phyloP scores from a whole-genome alignment of 2,113 vertebrate genomes.

The Lipotes vexillifer region DNA sequence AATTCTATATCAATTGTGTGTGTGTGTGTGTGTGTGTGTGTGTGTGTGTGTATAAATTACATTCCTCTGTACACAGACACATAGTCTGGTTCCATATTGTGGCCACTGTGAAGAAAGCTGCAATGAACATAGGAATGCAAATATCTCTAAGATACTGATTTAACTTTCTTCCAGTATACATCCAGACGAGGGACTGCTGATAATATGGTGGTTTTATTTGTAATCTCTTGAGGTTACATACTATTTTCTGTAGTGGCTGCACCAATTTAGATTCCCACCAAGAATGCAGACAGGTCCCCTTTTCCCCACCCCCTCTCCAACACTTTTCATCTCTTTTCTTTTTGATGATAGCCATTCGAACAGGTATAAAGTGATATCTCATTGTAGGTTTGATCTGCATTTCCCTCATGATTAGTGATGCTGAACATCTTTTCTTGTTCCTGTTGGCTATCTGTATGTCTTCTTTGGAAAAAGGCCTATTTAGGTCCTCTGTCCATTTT shows the following conservation, averaged over 20 bases:
- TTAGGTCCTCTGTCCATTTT: neutral
- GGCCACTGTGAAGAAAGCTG: neutral
- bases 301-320: neutral
- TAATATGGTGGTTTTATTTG: neutral
- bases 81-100: neutral
- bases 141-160: neutral
- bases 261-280: neutral
- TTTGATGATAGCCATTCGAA: neutral
- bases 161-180: neutral
- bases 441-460: neutral
- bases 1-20: neutral
- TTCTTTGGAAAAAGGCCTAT: neutral
- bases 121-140: neutral
- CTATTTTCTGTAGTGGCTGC: neutral
- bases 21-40: neutral
- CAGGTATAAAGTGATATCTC: neutral
- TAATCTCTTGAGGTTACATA: neutral
- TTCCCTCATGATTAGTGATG: neutral
- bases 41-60: rapidly evolving
- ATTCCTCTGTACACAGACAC: too few relatives aligned
- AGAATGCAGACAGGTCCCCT: neutral
- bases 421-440: neutral
- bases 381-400: neutral
- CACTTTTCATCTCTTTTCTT: neutral
- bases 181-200: neutral